Evolutionary conservation across 2,113 vertebrate genomes (phyloP), one percentile per base, ranked within the genome.

Genomic region (Xenopus borealis): DNA sequence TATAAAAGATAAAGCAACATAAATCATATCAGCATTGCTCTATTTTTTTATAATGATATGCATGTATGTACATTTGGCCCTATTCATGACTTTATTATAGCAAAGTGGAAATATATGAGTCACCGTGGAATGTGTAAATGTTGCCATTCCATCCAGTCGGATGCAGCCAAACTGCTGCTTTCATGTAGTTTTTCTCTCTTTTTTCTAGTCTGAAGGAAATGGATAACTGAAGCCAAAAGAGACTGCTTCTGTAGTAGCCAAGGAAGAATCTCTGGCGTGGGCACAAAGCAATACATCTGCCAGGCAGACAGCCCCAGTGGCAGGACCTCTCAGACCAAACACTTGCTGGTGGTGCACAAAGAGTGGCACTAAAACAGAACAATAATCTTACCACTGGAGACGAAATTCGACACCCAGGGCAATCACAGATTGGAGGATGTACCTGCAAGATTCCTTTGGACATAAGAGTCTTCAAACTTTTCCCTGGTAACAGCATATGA

Each of bases 391-490:
- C 97, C 97, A 99, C 97, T 80, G 97, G 97, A 89, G 96, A 99
- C 81, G 97, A 99, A 88, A 99, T 99, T 84, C 97, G 94, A 89
- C 97, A 99, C 83, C 96, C 97, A n/a, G 97, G 96, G 84, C 97
- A 99, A 86, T 99, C 97, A 87, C 97, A 99, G 93, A 99, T 99
- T 50, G 97, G 97, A 88, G 97, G 97, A 87, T 99, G 97, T 91
- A 99, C 97, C 92, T 99, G 97, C 92, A 99, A 96, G 88, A 99
- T 97, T 90, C 97, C 97, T 93, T 98, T 99, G 93, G 97, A 99
- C 97, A 99, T 98, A 83, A 99, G 97, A 85, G 97, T 99, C 95
- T 99, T 99, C 88, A 99, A 92, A 89, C 97, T 99, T 94, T 99
- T 99, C 82, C 97, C 97, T 98, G 88, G 13, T 73, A 55, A 80